Evolutionary conservation across 53 echinoderm and acorn worm species (phyloP), one percentile per base, ranked within the genome.

Genomic region (Stichopus horrens): DNA sequence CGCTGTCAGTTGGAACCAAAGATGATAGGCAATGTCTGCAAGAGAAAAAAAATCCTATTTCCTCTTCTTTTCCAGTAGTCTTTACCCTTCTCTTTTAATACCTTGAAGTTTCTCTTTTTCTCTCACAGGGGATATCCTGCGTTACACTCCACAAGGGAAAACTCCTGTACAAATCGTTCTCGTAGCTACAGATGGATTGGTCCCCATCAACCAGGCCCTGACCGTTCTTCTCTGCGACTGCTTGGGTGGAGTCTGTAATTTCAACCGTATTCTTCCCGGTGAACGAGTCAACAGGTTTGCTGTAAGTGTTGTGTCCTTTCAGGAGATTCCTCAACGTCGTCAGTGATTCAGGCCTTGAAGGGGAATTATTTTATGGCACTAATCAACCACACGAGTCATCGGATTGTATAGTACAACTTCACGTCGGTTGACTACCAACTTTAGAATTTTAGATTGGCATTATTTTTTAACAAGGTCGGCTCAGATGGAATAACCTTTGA

Each of bases 161-260:
- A 21, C 21, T 10, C 54, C 55, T 4, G 75, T 58, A 7, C 21
- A 74, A 18, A 74, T 87, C 4, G 22, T 74, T 13, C 55, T 87
- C 7, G 8, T 87, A 5, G 87, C 75, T 54, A 22, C 54, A 10
- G 87, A 87, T 58, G 87, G 87, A 20, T n/a, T 87, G 54, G 74
- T 74, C 18, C 19, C 23, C 18, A 55, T 56, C 51, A 87, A 75
- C 55, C 58, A 56, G 23, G 74, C 87, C 3, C 21, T 87, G 8
- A 74, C 87, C 2, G 75, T 87, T 22, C 55, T 87, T 53, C 74
- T 87, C 54, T 87, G 87, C 55, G 54, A 87, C 23, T 87, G 87
- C 21, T 87, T 55, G 21, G 87, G 87, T 5, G 87, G 87, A 16
- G 23, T 21, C 9, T 87, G 87, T 54, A 75, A 87, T 23, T 87